Evolutionary conservation across 2,888 invertebrate species (phyloP), one percentile per base, ranked within the genome.

Genomic region (Nomada fabriciana): DNA sequence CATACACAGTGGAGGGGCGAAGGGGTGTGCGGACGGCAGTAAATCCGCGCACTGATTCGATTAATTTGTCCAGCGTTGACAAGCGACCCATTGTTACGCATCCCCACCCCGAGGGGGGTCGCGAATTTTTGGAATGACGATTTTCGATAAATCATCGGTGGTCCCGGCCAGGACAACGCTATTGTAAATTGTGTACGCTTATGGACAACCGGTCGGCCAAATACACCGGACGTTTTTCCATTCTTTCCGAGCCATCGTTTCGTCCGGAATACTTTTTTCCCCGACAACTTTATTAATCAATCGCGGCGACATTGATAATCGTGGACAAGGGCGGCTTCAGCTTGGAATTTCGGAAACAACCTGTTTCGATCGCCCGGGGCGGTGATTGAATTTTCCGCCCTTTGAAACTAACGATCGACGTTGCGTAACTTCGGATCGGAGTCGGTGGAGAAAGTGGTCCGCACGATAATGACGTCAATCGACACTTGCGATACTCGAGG

Each of bases 1-100:
- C 13, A 15, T 36, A 13, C 4, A 15, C 67, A 29, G 2, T 10
- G 36, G 13, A 13, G 9, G 10, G 63, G 60, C 2, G 36, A n/a
- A 7, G 60, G 18, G 57, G 55, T 53, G 71, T 64, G 50, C 18
- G 52, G 55, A 65, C 75, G 80, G 81, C 86, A 81, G 84, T 88
- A 88, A 88, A 88, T 88, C 88, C 86, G 83, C 77, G 86, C 82
- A 82, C 74, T 77, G 84, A 88, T 88, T 88, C 88, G 88, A 88
- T 87, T 88, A 88, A 88, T 88, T 83, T 86, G 84, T 86, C 86
- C 81, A 70, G 55, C 74, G 84, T 79, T 87, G 87, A 84, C 84
- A 80, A 86, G 81, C 83, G 72, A 59, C 72, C 64, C 82, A 65
- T 88, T 82, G 85, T 85, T 70, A 11, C 52, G 52, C 60, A 23